A percentile compares a stretch with the other conserved stretches of the same genome.
phyloP scores from a whole-genome alignment of 2,797 vertebrate genomes.

The Onychomys leucogaster region DNA sequence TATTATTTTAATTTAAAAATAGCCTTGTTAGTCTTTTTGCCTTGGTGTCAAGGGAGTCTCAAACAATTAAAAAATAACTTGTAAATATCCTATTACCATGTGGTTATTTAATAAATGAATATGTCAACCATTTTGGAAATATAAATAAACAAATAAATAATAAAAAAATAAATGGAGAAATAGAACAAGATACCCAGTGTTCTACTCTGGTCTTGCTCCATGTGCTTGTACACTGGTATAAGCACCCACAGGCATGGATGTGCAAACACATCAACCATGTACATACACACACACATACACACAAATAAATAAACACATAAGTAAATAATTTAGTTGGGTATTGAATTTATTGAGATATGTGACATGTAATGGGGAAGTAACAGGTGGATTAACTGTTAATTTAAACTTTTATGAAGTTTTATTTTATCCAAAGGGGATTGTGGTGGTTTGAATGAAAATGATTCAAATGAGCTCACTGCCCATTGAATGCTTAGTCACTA shows the following conservation, averaged over 20 bases:
- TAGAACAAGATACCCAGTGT: neutral
- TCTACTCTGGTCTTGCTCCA: neutral
- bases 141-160: neutral
- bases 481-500: neutral
- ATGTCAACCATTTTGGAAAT: neutral
- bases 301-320: neutral
- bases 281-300: neutral
- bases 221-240: neutral
- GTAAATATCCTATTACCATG: neutral
- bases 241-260: neutral
- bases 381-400: neutral
- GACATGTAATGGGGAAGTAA: neutral
- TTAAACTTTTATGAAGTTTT: neutral
- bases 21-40: neutral
- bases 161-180: neutral
- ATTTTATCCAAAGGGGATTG: neutral
- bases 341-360: constrained; percentile 3
- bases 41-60: neutral
- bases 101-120: neutral
- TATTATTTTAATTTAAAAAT: neutral
- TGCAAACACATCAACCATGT: neutral
- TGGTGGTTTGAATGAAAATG: neutral
- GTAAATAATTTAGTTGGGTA: neutral
- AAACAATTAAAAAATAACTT: neutral
- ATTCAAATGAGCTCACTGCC: neutral